A percentile compares a stretch with the other conserved stretches of the same genome.
Conservation (phyloP, 2,797 vertebrate species). For the Anisognathus igniventris region DNA sequence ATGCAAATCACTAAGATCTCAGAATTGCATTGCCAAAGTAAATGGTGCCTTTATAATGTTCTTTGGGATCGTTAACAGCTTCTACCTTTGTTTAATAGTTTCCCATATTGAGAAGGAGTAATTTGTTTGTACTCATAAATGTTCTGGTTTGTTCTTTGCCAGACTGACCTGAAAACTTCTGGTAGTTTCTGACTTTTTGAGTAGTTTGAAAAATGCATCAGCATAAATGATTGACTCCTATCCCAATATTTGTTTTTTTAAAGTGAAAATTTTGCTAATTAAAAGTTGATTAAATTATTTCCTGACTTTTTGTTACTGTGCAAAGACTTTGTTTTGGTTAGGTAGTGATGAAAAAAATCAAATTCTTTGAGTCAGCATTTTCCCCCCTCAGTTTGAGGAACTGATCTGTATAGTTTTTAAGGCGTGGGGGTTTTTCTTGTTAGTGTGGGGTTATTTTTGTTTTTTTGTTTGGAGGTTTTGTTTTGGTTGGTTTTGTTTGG, state of each 20-base stretch:
- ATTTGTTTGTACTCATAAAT: background rate
- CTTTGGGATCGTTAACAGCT: background rate
- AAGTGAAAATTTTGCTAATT: background rate
- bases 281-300: background rate
- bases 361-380: background rate
- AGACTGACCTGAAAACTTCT: background rate
- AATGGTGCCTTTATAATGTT: background rate
- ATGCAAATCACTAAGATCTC: background rate
- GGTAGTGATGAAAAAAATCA: background rate
- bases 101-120: background rate
- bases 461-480: background rate
- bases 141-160: background rate
- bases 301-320: background rate
- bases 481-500: background rate
- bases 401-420: background rate
- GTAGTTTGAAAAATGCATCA: background rate
- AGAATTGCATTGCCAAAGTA: background rate
- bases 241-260: background rate
- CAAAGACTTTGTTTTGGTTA: background rate
- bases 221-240: background rate
- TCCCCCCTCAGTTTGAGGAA: background rate
- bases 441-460: fast-evolving
- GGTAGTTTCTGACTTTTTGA: background rate
- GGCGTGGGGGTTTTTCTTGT: fast-evolving
- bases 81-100: background rate